Evolutionary conservation across 1,140 invertebrate genomes (phyloP).

Genomic region (Macrosteles quadrilineatus): DNA sequence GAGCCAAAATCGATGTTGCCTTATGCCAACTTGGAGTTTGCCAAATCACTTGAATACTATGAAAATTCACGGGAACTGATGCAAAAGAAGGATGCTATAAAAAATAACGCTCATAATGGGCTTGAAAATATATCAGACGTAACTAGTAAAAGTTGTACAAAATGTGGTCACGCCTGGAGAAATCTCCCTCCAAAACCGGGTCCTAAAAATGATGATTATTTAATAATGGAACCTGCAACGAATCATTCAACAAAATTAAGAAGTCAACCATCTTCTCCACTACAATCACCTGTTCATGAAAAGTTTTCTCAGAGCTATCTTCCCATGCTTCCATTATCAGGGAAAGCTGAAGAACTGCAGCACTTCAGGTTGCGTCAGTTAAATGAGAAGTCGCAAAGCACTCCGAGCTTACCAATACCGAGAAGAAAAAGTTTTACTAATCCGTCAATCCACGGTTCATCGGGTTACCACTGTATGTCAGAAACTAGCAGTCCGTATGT

Average conservation of each 20-base stretch:
- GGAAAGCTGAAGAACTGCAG: slow-evolving; percentile 16
- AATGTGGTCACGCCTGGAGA: slow-evolving; percentile 60
- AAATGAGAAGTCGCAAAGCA: slow-evolving; percentile 63
- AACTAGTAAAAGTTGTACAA: slow-evolving; percentile 51
- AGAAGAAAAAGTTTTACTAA: slow-evolving; percentile 56
- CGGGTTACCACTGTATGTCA: slow-evolving; percentile 39
- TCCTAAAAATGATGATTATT: slow-evolving; percentile 57
- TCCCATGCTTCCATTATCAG: slow-evolving; percentile 37
- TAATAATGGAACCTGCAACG: slow-evolving; percentile 66
- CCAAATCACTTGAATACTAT: slow-evolving; percentile 72
- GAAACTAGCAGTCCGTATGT: slow-evolving; percentile 59
- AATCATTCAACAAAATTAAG: slow-evolving; percentile 29
- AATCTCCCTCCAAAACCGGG: slow-evolving; percentile 19
- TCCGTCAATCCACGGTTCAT: slow-evolving; percentile 56
- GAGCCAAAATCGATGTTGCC: slow-evolving; percentile 47
- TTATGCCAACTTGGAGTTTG: slow-evolving; percentile 78
- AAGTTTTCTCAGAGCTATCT: slow-evolving; percentile 35
- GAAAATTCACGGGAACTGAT: slow-evolving; percentile 74
- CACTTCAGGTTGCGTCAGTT: slow-evolving; percentile 33
- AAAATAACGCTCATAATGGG: neutral
- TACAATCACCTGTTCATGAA: slow-evolving; percentile 2
- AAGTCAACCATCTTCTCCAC: slow-evolving; percentile 27
- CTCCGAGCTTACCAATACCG: slow-evolving; percentile 57
- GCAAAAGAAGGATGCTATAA: neutral
- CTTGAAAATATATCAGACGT: neutral